These are phyloP conservation scores for Paracentrotus lividus DNA, from an alignment of 53 echinoderm and acorn worm species.

Conservation along the genomic window DNA sequence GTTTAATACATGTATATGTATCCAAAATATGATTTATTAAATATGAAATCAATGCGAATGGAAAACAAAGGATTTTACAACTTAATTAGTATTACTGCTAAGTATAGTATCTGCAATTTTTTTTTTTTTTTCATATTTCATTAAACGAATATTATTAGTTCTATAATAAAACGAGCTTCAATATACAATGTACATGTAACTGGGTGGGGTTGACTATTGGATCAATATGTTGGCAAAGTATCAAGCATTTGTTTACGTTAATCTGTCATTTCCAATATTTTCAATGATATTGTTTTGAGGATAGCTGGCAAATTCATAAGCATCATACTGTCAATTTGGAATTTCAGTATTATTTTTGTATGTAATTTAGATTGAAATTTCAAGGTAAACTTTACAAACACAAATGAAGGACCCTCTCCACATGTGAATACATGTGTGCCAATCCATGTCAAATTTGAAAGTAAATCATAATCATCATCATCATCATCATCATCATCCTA, in stretches of 20 bases:
- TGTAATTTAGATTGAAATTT: background rate
- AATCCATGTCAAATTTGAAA: too few species aligned
- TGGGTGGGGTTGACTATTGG: background rate
- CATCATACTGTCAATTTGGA: background rate
- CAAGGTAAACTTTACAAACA: background rate
- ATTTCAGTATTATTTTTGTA: background rate
- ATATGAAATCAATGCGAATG: background rate
- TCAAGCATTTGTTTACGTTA: background rate
- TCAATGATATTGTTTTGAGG: background rate
- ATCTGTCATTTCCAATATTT: background rate
- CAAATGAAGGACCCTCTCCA: background rate
- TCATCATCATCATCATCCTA: background rate
- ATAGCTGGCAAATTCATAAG: background rate
- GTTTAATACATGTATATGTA: too few species aligned
- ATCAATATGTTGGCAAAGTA: background rate
- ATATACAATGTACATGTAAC: too few species aligned
- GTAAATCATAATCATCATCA: too few species aligned
- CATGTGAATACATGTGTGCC: too few species aligned
- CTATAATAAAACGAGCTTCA: too few species aligned
- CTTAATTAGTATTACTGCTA: background rate
- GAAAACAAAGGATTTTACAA: background rate
- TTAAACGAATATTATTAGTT: too few species aligned
- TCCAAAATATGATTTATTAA: background rate
- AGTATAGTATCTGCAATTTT: background rate
- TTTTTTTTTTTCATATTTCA: too few species aligned